These are phyloP conservation scores for Lochmaea capreae DNA, from an alignment of 2,888 invertebrate species.

Conservation along the genomic window DNA sequence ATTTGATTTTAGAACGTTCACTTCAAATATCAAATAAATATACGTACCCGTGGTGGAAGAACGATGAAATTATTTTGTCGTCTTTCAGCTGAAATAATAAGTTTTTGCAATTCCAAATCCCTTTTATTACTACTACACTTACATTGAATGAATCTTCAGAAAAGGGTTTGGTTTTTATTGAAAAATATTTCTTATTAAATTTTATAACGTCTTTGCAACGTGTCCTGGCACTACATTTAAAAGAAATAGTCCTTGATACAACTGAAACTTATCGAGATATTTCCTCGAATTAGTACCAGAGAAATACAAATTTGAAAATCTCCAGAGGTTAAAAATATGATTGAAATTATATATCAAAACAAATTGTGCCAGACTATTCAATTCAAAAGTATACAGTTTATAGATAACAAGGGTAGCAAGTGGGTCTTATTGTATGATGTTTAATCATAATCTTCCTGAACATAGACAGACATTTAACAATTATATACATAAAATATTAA, in stretches of 20 bases:
- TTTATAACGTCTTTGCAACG: neutral
- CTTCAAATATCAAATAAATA: neutral
- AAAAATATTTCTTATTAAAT: neutral
- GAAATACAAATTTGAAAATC: no score
- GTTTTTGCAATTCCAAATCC: neutral
- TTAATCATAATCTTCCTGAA: no score
- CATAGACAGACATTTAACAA: no score
- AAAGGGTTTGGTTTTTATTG: neutral
- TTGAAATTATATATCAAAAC: neutral
- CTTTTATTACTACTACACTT: neutral
- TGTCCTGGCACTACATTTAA: neutral
- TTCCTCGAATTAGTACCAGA: neutral
- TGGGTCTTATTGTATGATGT: no score
- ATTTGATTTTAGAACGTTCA: no score
- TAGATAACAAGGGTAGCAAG: no score
- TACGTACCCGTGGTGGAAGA: neutral
- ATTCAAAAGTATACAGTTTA: no score
- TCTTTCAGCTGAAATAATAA: neutral
- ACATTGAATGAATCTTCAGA: neutral
- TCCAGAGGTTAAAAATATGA: neutral
- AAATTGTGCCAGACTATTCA: no score
- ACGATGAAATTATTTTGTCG: neutral
- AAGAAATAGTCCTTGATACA: neutral
- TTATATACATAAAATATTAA: no score
- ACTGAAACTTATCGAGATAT: neutral